phyloP scores from a whole-genome alignment of 2,888 invertebrate genomes.

The Lottia gigantea region DNA sequence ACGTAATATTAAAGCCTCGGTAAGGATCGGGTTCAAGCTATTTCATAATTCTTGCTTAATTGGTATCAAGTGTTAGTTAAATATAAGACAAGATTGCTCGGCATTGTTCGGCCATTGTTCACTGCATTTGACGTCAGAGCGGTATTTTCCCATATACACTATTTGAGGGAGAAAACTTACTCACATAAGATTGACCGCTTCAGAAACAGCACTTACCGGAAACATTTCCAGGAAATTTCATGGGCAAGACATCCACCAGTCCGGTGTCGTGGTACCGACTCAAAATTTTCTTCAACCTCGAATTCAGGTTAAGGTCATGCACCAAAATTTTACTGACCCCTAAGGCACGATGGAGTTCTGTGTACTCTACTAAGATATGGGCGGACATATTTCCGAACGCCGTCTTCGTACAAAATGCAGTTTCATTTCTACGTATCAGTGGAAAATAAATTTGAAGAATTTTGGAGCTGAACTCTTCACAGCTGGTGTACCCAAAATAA shows the following conservation, averaged over 20 bases:
- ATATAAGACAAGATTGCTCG: background rate
- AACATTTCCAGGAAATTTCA: background rate
- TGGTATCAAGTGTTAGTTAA: too few species aligned
- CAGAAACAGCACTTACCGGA: background rate
- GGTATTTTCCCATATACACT: too few species aligned
- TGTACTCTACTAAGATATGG: background rate
- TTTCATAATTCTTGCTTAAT: too few species aligned
- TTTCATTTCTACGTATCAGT: background rate
- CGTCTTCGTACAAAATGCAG: background rate
- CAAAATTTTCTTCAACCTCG: background rate
- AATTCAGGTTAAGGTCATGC: background rate
- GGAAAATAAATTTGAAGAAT: background rate
- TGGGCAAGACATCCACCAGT: background rate
- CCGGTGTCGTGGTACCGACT: background rate
- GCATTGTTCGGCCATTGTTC: too few species aligned
- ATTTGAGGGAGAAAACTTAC: background rate
- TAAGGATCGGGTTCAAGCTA: too few species aligned
- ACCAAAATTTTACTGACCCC: background rate
- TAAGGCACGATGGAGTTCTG: background rate
- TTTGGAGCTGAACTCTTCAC: background rate
- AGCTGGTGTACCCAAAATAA: background rate
- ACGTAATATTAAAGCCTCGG: too few species aligned
- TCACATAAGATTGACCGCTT: background rate
- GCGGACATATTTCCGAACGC: background rate
- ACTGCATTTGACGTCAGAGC: too few species aligned